Percentiles rank a stretch among this genome's conserved stretches.
phyloP scores from a whole-genome alignment of 2,888 invertebrate species.

The Sympetrum striolatum region DNA sequence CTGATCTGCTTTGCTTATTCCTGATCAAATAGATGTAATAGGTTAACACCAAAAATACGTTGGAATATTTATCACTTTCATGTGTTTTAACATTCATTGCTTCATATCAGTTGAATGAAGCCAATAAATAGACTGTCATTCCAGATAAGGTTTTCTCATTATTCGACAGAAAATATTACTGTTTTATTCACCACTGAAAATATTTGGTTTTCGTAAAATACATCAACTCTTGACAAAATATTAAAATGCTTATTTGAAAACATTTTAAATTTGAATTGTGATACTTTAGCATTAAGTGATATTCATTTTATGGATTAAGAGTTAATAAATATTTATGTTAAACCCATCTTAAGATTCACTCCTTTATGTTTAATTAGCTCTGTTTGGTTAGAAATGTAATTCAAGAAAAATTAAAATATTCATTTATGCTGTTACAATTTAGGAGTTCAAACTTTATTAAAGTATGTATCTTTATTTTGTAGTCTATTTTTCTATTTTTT shows the following conservation, averaged over 20 bases:
- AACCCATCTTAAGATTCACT: neutral
- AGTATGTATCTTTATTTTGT: neutral
- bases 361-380: neutral
- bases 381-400: neutral
- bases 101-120: neutral
- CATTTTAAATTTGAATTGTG: conserved; percentile 31
- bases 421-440: neutral
- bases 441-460: neutral
- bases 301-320: neutral
- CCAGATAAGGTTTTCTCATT: neutral
- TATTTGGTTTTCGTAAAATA: neutral
- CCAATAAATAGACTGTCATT: neutral
- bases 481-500: neutral
- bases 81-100: conserved; percentile 3
- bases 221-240: neutral
- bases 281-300: conserved; percentile 12
- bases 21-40: neutral
- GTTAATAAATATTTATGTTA: neutral
- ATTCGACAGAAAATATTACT: neutral
- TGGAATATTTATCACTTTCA: neutral
- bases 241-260: neutral
- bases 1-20: conserved; percentile 22
- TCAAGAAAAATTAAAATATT: neutral
- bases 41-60: neutral
- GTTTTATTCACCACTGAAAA: neutral